These are phyloP conservation scores for Habropoda laboriosa DNA, from an alignment of 1,140 invertebrate species.

Conservation along the genomic window DNA sequence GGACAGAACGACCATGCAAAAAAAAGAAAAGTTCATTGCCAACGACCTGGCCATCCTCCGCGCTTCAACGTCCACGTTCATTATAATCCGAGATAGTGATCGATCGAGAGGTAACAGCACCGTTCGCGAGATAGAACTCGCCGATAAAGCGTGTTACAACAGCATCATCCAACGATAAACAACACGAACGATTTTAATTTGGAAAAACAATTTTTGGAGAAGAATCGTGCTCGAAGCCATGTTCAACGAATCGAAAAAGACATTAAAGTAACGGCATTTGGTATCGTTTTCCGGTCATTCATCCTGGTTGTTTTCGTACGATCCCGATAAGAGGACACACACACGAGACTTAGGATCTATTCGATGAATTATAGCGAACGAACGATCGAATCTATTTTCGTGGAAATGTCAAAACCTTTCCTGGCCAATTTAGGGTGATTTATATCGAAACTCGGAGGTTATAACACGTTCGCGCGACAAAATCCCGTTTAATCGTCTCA, in stretches of 20 bases:
- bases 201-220: background rate
- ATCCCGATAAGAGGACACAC: background rate
- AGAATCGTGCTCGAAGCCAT: background rate
- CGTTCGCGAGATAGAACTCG: background rate
- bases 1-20: background rate
- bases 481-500: background rate
- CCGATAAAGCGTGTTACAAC: background rate
- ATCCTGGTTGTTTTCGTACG: background rate
- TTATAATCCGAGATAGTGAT: slow-evolving; percentile 17
- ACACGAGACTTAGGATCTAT: background rate
- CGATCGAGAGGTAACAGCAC: slow-evolving; percentile 9
- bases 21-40: too few species aligned
- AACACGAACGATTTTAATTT: background rate
- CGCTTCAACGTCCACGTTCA: background rate
- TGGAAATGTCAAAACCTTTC: background rate
- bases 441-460: background rate
- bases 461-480: background rate
- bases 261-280: slow-evolving; percentile 19
- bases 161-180: background rate
- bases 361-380: background rate
- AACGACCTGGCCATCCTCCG: background rate
- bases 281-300: background rate
- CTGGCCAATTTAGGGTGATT: background rate
- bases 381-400: background rate
- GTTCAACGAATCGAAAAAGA: background rate